Percentiles rank a stretch among this genome's conserved stretches.
These are phyloP conservation scores for Axinella damicornis DNA, from an alignment of 37 sponge, comb jelly and placozoan genomes.

Conservation along the genomic window DNA sequence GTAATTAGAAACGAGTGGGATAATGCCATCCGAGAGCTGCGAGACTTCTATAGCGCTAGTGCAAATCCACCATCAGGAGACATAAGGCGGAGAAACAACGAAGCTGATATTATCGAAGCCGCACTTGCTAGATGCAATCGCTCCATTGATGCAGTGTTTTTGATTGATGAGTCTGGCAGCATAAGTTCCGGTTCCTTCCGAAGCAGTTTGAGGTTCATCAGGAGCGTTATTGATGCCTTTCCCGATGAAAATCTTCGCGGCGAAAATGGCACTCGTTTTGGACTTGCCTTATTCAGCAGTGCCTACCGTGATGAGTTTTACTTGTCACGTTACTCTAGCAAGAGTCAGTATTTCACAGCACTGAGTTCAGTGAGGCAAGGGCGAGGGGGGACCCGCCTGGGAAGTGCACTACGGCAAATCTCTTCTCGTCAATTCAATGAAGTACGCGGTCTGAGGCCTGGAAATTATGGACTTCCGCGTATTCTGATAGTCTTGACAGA, in stretches of 20 bases:
- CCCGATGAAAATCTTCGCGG: not conserved
- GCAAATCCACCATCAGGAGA: no score
- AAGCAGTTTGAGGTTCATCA: not conserved
- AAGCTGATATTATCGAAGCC: not conserved
- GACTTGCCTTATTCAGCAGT: not conserved
- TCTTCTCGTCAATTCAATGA: not conserved
- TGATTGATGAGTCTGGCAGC: not conserved
- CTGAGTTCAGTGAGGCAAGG: not conserved
- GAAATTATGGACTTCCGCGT: not conserved
- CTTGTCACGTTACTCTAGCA: not conserved
- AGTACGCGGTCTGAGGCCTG: no score
- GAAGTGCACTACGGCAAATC: not conserved
- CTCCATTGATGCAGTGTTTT: constrained; percentile 4
- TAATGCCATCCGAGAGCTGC: no score
- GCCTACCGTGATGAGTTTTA: not conserved
- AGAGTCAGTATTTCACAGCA: not conserved
- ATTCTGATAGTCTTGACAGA: constrained; percentile 8
- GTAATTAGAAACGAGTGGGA: no score
- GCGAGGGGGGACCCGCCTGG: not conserved
- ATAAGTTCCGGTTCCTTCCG: not conserved
- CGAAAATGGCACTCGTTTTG: constrained; percentile 2
- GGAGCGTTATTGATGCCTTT: not conserved
- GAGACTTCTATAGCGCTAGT: no score
- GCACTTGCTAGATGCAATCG: not conserved
- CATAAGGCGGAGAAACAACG: not conserved